Base-by-base conservation (phyloP, 2,113 vertebrate species). In the Bubo bubo region DNA sequence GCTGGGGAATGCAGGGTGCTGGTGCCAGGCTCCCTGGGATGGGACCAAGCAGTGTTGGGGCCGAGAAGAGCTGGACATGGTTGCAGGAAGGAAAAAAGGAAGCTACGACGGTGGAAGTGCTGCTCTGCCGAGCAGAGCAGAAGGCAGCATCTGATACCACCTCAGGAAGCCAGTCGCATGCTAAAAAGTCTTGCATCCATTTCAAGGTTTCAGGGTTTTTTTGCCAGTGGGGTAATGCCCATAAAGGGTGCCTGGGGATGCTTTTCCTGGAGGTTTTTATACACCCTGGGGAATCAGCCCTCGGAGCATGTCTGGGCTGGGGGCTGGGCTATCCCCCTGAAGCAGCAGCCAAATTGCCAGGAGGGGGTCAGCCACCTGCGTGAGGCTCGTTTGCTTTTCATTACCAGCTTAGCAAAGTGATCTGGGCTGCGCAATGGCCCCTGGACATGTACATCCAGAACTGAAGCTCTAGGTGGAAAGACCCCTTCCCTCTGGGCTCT, bases 361-460 rank as follows among this genome's bases (percentile, higher is more conserved):
- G n/a, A 79, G 12, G 9, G 39, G 47, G 23, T 47, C 17, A 56
- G 32, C 20, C 53, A 24, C 9, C 53, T 2, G 15, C 5, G 1
- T 0, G 4, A 39, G 58, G 50, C 43, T 63, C 6, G 0, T 20
- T 12, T 28, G 35, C 26, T n/a, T 26, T 55, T n/a, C 1, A 0
- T 8, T 41, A 56, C n/a, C 32, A 72, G 64, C 82, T 45, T 32
- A 14, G 83, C 41, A 41, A 59, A 79, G 39, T 0, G 2, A 43
- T 13, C 22, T 6, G 41, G 49, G 28, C n/a, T 71, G 86, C 0
- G 1, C 55, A 49, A 12, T 1, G 2, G 45, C 13, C 59, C 63
- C 66, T 22, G 21, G 43, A 47, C 20, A 39, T 1, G 3, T 4
- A 34, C 2, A 7, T 3, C 53, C 23, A 72, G 43, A 79, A 41